Percentiles rank a stretch among this genome's conserved stretches.
Conservation (phyloP, 2,797 vertebrate genomes). For the Phrynocephalus guinanensis region DNA sequence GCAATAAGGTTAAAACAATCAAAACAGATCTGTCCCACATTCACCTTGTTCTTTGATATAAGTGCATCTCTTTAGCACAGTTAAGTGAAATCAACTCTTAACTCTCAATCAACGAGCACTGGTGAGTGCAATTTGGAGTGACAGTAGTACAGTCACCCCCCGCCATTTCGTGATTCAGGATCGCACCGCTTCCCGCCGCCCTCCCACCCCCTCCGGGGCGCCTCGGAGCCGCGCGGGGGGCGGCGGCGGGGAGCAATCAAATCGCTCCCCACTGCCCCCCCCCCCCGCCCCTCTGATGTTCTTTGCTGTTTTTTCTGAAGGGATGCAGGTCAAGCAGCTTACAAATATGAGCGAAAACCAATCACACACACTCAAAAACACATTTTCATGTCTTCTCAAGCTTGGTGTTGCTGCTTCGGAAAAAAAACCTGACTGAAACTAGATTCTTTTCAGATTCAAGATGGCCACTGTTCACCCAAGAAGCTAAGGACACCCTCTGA, state of each 20-base stretch:
- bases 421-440: not conserved
- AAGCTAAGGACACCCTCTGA: too few species aligned
- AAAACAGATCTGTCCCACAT: not conserved
- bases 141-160: too few species aligned
- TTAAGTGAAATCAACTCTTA: too few species aligned
- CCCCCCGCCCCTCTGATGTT: too few species aligned
- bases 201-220: too few species aligned
- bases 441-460: not conserved
- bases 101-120: too few species aligned
- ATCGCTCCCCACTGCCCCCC: too few species aligned
- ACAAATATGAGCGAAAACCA: not conserved
- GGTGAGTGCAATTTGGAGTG: not conserved
- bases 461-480: not conserved
- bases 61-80: not conserved
- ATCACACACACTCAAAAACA: not conserved
- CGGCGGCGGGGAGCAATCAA: not conserved
- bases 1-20: not conserved
- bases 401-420: not conserved
- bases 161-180: too few species aligned
- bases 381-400: not conserved
- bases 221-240: too few species aligned
- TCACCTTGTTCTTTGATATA: not conserved
- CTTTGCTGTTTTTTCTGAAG: not conserved
- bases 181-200: too few species aligned
- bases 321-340: not conserved